Conservation (phyloP, 35 echinoderm and acorn worm genomes). For the Apostichopus californicus region DNA sequence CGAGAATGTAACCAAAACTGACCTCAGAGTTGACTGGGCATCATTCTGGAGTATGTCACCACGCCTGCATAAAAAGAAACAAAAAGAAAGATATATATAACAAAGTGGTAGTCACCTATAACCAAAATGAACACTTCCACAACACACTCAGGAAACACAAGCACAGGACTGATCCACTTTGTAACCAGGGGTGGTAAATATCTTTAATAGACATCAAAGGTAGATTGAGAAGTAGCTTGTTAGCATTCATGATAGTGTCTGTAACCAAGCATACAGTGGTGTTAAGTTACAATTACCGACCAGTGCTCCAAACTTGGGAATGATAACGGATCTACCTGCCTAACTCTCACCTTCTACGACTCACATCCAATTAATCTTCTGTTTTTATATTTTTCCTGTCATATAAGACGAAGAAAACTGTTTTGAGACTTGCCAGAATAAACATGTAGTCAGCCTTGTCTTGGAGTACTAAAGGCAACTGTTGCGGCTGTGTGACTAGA, state of each 20-base stretch:
- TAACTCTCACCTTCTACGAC: neutral
- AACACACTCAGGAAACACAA: neutral
- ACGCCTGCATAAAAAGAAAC: neutral
- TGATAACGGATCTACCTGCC: neutral
- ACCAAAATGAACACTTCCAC: neutral
- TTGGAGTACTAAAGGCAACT: neutral
- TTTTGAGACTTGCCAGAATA: neutral
- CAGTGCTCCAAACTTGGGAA: neutral
- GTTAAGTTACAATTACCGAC: neutral
- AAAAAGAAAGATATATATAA: neutral
- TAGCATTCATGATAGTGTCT: neutral
- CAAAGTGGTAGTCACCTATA: neutral
- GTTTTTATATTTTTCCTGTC: neutral
- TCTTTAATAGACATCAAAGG: neutral
- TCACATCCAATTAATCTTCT: neutral
- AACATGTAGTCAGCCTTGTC: neutral
- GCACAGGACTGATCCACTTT: neutral
- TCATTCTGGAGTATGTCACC: constrained; percentile 38
- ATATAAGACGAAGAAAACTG: neutral
- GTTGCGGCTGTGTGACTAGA: too few species aligned
- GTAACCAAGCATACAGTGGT: neutral
- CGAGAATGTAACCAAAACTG: neutral
- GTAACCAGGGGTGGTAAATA: neutral
- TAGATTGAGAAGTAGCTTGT: neutral
- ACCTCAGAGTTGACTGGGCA: constrained; percentile 25